Evolutionary conservation across 2,797 vertebrate genomes (phyloP), one percentile per base, ranked within the genome.

Genomic region (Huso huso): DNA sequence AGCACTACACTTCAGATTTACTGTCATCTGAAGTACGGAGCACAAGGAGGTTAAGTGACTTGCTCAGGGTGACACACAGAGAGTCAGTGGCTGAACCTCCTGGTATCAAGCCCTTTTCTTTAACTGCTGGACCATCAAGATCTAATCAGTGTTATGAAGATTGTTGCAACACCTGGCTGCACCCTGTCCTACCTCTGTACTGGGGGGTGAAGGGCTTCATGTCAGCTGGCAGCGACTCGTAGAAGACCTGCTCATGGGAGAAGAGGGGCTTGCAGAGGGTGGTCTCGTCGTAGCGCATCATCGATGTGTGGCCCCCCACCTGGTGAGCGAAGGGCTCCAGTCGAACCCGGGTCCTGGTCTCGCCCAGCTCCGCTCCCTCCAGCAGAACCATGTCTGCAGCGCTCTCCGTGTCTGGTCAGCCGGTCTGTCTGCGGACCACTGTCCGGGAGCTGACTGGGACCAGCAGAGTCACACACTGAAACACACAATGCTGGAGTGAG

Each of bases 321-420:
- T 90, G 89, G 59, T 89, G 86, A 70, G 86, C 59, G 0, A 90
- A 89, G 68, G 88, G 87, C 78, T 86, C 81, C 72, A 90, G 77
- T 0, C 66, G 79, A 65, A 89, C 74, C 0, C 69, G 69, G 0
- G 7, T 63, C 57, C 73, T 59, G 63, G 69, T 0, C 7, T 75
- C 78, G 0, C 69, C 49, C 0, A 73, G 5, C 0, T 79, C 73
- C n/a, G 49, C 48, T 0, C 73, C 77, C 60, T 73, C 79, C 76
- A 84, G 79, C 0, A 84, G 80, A 49, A 88, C 86, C 88, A 88
- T 89, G 49, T 12, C 49, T 49, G 18, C 59, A 6, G 6, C 8
- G 18, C 59, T n/a, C 59, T 61, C 11, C 11, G 59, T 7, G 12
- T 12, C 12, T 61, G 12, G 12, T 55, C 52, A 55, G 52, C 52